Evolutionary conservation across 2,888 invertebrate species (phyloP).

Genomic region (Drosophila mimica): DNA sequence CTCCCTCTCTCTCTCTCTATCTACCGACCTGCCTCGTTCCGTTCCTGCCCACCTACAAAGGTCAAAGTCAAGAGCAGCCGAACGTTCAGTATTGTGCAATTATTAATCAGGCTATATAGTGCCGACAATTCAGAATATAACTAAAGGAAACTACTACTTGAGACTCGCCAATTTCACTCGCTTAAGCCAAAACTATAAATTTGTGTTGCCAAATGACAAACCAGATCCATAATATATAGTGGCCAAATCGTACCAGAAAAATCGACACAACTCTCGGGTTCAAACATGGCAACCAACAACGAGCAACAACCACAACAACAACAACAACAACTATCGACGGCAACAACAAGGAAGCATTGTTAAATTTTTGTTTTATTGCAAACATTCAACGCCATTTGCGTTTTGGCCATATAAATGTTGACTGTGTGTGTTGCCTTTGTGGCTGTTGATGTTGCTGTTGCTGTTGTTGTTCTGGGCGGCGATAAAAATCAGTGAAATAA

Average conservation of each 20-base stretch:
- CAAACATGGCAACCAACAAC: conserved; percentile 40
- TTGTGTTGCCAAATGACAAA: conserved; percentile 52
- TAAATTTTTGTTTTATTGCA: conserved; percentile 72
- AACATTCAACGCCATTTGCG: conserved; percentile 77
- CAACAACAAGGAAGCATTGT: conserved; percentile 55
- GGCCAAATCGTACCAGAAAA: not conserved
- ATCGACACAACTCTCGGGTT: conserved; percentile 34
- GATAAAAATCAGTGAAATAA: conserved; percentile 68
- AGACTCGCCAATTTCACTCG: conserved; percentile 37
- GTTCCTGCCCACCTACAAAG: conserved; percentile 40
- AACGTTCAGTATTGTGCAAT: conserved; percentile 44
- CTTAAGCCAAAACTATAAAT: conserved; percentile 53
- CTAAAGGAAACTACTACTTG: conserved; percentile 65
- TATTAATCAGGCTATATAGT: conserved; percentile 44
- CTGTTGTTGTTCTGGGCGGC: conserved; percentile 33
- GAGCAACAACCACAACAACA: conserved; percentile 19
- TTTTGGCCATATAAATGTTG: conserved; percentile 66
- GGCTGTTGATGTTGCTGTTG: conserved; percentile 27
- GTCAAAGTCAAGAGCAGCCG: conserved; percentile 74
- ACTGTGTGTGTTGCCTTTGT: conserved; percentile 39
- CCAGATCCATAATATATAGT: conserved; percentile 50
- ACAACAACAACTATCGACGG: conserved; percentile 20
- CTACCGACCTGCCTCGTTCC: not conserved
- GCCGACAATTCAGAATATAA: conserved; percentile 26
- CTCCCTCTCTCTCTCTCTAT: not conserved